Conservation (phyloP, 23 tunicate genomes). For the Aplidium turbinatum region DNA sequence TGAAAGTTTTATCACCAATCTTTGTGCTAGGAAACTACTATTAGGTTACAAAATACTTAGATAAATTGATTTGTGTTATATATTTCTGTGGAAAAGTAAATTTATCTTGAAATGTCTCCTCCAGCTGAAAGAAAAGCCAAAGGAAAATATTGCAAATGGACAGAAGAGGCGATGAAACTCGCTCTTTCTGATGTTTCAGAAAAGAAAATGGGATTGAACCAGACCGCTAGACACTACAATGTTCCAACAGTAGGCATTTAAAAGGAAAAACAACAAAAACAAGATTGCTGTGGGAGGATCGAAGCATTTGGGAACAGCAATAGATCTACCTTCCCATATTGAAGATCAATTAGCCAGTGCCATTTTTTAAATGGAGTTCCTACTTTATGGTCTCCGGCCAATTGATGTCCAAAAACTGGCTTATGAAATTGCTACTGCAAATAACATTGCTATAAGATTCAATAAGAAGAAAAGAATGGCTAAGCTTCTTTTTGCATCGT, state of each 20-base stretch:
- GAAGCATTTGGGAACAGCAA: not conserved
- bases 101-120: not conserved
- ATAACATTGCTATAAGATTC: not conserved
- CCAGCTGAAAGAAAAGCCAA: not conserved
- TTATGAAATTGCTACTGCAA: not conserved
- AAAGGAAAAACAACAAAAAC: too few relatives aligned
- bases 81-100: too few relatives aligned
- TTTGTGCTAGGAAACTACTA: too few relatives aligned
- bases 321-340: not conserved
- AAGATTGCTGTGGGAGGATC: not conserved
- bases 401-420: not conserved
- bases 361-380: not conserved
- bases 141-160: conserved; percentile 1
- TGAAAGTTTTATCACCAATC: too few relatives aligned
- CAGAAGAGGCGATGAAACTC: not conserved
- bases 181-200: not conserved
- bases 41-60: too few relatives aligned
- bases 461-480: not conserved
- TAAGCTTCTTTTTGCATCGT: not conserved
- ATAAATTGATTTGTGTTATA: too few relatives aligned
- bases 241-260: too few relatives aligned
- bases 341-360: not conserved
- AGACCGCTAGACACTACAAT: too few relatives aligned
- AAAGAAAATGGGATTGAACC: too few relatives aligned
- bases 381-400: not conserved